Conservation (phyloP, 2,888 invertebrate genomes). For the Mamestra brassicae region DNA sequence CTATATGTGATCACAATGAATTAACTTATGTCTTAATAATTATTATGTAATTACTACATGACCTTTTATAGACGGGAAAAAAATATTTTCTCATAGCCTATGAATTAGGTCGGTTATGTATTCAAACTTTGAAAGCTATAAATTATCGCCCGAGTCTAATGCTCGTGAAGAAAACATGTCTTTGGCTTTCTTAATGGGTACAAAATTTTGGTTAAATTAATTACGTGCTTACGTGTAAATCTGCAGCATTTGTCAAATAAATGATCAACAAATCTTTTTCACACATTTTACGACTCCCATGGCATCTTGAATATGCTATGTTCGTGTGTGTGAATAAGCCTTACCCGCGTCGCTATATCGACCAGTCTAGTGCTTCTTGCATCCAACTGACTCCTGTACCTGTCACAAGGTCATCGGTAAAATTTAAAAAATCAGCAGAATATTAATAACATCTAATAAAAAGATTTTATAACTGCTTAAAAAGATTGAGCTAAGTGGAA, state of each 20-base stretch:
- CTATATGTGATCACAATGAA: slow-evolving; percentile 33
- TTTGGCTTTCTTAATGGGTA: neutral
- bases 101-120: slow-evolving; percentile 24
- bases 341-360: no score
- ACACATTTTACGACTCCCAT: slow-evolving; percentile 14
- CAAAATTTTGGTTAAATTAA: slow-evolving; percentile 12
- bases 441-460: no score
- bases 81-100: slow-evolving; percentile 56
- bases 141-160: neutral
- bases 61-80: slow-evolving; percentile 45
- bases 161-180: neutral
- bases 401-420: no score
- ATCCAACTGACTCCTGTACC: no score
- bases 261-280: slow-evolving; percentile 33
- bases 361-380: no score
- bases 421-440: no score
- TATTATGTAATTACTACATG: slow-evolving; percentile 26
- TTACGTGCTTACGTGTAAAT: neutral
- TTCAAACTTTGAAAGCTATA: slow-evolving; percentile 6
- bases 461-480: no score
- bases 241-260: slow-evolving; percentile 11
- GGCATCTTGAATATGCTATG: neutral
- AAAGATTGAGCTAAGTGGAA: no score
- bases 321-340: no score
- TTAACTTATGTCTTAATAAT: slow-evolving; percentile 41